A percentile compares a stretch with the other conserved stretches of the same genome.
Evolutionary conservation across 2,888 invertebrate genomes (phyloP).

Genomic region (Nesidiocoris tenuis): DNA sequence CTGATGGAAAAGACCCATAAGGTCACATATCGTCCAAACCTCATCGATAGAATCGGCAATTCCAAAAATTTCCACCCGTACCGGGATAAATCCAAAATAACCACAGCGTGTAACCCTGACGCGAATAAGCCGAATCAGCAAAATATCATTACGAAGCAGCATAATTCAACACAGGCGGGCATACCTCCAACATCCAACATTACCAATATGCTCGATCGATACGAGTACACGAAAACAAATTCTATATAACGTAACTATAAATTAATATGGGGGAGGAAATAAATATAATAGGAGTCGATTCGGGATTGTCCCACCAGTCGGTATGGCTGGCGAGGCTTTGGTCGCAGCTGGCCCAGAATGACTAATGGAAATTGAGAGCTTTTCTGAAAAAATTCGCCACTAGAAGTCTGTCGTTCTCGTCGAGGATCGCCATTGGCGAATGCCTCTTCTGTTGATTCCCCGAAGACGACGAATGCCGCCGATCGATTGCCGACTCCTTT

Average conservation of each 20-base stretch:
- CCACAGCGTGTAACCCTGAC: too few relatives aligned
- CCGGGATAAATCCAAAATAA: too few relatives aligned
- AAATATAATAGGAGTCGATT: not conserved
- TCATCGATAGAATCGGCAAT: too few relatives aligned
- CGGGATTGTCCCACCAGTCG: slow-evolving; percentile 16
- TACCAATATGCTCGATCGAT: not conserved
- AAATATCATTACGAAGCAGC: too few relatives aligned
- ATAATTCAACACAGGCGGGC: too few relatives aligned
- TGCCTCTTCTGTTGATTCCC: not conserved
- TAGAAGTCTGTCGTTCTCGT: slow-evolving; percentile 34
- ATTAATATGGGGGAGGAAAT: not conserved
- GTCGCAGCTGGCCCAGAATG: slow-evolving; percentile 2
- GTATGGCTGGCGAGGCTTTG: slow-evolving; percentile 35
- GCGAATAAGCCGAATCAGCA: too few relatives aligned
- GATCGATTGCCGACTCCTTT: not conserved
- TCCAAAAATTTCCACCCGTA: too few relatives aligned
- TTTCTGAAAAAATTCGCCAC: slow-evolving; percentile 42
- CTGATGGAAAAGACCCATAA: too few relatives aligned
- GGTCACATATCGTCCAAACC: too few relatives aligned
- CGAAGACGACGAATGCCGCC: not conserved
- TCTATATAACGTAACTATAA: not conserved
- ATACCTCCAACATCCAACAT: too few relatives aligned
- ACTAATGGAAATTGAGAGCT: slow-evolving; percentile 33
- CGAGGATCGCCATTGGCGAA: slow-evolving; percentile 13
- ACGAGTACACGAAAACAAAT: not conserved